Conservation (phyloP, 2,888 invertebrate species). For the Sicus ferrugineus region DNA sequence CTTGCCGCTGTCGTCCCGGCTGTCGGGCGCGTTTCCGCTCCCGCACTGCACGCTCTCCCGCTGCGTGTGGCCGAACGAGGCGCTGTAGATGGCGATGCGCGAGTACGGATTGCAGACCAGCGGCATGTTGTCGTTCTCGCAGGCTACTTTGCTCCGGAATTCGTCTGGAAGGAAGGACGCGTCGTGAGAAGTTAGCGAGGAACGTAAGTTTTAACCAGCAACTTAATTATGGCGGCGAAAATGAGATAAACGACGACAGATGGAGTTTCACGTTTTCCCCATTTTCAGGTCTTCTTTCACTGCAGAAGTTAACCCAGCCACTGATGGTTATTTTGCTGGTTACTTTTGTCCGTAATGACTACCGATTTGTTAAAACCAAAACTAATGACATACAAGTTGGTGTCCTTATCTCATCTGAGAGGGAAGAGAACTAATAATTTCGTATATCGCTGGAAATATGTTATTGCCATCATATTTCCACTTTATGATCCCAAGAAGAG, state of each 20-base stretch:
- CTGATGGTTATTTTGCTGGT: too few relatives aligned
- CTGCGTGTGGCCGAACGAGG: constrained; percentile 88
- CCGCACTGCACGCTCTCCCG: constrained; percentile 88
- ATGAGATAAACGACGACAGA: background rate
- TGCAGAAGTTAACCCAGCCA: too few relatives aligned
- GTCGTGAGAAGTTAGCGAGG: constrained; percentile 27
- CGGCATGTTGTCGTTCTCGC: constrained; percentile 88
- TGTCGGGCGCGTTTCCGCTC: constrained; percentile 64
- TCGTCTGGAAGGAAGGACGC: constrained; percentile 75
- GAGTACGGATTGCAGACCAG: constrained; percentile 87
- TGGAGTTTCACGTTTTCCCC: background rate
- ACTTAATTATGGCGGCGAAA: constrained; percentile 35
- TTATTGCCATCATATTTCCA: too few relatives aligned
- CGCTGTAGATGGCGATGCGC: constrained; percentile 90
- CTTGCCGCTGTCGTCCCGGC: constrained; percentile 49
- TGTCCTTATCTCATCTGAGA: too few relatives aligned
- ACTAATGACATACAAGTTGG: too few relatives aligned
- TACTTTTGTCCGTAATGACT: background rate
- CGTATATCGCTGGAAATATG: too few relatives aligned
- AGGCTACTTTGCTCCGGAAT: constrained; percentile 92
- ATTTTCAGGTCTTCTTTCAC: background rate
- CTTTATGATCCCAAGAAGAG: too few relatives aligned
- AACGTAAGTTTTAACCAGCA: constrained; percentile 24
- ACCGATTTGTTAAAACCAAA: background rate
- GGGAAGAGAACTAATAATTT: too few relatives aligned